Conservation (phyloP, 2,888 invertebrate genomes). For the Pseudeuparius sepicola region DNA sequence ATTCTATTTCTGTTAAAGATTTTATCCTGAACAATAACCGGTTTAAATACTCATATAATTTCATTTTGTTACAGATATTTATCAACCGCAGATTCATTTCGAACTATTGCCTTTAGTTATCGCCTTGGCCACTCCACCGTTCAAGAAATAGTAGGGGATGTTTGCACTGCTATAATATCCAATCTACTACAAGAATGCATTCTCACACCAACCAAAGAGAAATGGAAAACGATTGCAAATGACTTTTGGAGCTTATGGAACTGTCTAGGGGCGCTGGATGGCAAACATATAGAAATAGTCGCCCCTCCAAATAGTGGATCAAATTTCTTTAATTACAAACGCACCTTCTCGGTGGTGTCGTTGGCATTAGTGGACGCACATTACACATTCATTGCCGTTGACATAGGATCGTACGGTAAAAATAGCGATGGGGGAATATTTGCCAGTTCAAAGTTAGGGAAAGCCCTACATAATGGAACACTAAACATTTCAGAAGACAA, state of each 20-base stretch:
- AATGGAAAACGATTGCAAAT: constrained; percentile 8
- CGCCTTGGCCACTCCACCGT: constrained; percentile 23
- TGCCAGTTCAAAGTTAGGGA: constrained; percentile 22
- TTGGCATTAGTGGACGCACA: constrained; percentile 26
- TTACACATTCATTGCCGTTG: constrained; percentile 27
- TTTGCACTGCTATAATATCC: constrained; percentile 11
- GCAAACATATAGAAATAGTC: constrained; percentile 25
- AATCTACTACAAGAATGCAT: constrained; percentile 9
- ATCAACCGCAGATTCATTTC: constrained; percentile 24
- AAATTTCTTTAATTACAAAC: constrained; percentile 23
- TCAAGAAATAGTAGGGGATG: constrained; percentile 17
- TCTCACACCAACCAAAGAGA: constrained; percentile 6
- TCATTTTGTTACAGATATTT: constrained; percentile 24
- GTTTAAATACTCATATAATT: constrained; percentile 2
- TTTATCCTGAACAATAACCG: constrained; percentile 18
- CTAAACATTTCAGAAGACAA: constrained; percentile 8
- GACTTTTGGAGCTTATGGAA: constrained; percentile 12
- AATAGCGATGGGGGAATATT: constrained; percentile 29
- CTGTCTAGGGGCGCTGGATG: constrained; percentile 19
- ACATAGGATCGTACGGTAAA: constrained; percentile 28
- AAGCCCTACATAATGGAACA: constrained; percentile 14
- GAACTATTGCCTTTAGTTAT: constrained; percentile 24
- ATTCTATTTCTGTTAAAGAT: no score
- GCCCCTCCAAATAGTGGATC: constrained; percentile 23
- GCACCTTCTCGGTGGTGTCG: constrained; percentile 7